These are phyloP conservation scores for Falco biarmicus DNA, from an alignment of 2,797 vertebrate genomes.

Conservation along the genomic window DNA sequence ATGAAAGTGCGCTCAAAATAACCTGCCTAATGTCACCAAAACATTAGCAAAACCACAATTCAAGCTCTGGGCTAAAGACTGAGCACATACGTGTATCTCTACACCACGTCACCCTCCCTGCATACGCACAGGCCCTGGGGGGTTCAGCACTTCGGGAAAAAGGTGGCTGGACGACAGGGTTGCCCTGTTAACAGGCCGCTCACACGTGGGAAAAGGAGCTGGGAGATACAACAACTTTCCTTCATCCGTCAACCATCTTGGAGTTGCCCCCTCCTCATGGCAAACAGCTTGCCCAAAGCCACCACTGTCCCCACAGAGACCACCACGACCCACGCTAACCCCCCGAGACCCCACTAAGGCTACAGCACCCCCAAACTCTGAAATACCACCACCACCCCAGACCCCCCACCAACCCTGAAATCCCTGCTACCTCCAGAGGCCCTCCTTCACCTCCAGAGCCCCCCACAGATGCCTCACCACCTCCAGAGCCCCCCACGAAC, in stretches of 20 bases:
- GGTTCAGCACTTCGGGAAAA: not conserved
- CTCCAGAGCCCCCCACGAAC: no score
- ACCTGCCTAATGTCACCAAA: not conserved
- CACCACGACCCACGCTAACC: fast-evolving
- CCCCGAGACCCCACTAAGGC: not conserved
- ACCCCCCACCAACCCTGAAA: not conserved
- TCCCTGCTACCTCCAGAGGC: not conserved
- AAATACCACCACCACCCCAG: not conserved
- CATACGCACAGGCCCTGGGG: not conserved
- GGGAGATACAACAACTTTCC: not conserved
- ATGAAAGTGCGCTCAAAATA: not conserved
- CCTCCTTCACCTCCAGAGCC: not conserved
- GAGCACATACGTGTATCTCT: fast-evolving
- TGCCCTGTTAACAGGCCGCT: not conserved
- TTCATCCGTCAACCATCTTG: not conserved
- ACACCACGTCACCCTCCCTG: not conserved
- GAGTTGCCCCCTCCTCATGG: not conserved
- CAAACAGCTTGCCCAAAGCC: not conserved
- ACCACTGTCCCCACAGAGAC: not conserved
- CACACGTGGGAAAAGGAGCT: not conserved
- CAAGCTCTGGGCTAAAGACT: not conserved
- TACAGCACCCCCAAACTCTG: not conserved
- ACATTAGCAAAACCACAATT: not conserved
- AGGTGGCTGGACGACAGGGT: fast-evolving
- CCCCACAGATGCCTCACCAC: not conserved